These are phyloP conservation scores for Neelides folsomi DNA, from an alignment of 2,888 invertebrate species.

Conservation along the genomic window DNA sequence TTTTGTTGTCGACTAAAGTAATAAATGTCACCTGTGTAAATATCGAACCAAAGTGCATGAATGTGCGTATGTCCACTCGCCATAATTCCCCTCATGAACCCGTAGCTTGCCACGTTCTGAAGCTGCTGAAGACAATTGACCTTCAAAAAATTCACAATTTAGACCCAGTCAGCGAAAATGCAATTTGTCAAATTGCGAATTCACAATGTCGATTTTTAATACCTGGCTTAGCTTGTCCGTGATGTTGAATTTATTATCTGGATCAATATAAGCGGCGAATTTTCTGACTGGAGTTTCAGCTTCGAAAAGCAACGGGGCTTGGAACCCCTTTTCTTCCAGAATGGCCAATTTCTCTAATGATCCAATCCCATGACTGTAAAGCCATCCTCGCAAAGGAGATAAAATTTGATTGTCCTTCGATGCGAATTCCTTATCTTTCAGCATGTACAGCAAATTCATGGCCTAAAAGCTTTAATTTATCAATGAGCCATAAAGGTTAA, in stretches of 20 bases:
- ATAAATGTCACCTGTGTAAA: constrained; percentile 90
- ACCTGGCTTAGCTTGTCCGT: constrained; percentile 93
- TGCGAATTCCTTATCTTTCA: constrained; percentile 64
- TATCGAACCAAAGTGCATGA: constrained; percentile 94
- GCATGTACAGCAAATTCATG: constrained; percentile 76
- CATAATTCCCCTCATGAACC: constrained; percentile 68
- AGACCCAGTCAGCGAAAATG: neutral
- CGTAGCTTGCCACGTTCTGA: constrained; percentile 83
- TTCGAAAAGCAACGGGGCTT: constrained; percentile 67
- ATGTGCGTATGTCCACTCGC: constrained; percentile 70
- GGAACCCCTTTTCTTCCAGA: constrained; percentile 49
- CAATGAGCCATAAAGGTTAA: neutral
- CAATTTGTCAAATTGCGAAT: neutral
- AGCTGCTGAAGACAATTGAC: constrained; percentile 81
- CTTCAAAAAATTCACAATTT: constrained; percentile 40
- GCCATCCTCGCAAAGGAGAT: constrained; percentile 73
- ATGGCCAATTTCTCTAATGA: constrained; percentile 71
- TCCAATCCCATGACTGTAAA: constrained; percentile 69
- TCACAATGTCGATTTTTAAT: constrained; percentile 10
- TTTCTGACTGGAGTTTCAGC: constrained; percentile 74
- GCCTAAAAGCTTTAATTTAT: constrained; percentile 44
- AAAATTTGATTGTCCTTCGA: constrained; percentile 61
- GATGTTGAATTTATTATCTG: constrained; percentile 69
- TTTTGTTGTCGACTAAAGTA: constrained; percentile 81
- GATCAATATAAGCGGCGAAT: constrained; percentile 88